Conservation (phyloP, 2,113 vertebrate species). For the Eptatretus burgeri region DNA sequence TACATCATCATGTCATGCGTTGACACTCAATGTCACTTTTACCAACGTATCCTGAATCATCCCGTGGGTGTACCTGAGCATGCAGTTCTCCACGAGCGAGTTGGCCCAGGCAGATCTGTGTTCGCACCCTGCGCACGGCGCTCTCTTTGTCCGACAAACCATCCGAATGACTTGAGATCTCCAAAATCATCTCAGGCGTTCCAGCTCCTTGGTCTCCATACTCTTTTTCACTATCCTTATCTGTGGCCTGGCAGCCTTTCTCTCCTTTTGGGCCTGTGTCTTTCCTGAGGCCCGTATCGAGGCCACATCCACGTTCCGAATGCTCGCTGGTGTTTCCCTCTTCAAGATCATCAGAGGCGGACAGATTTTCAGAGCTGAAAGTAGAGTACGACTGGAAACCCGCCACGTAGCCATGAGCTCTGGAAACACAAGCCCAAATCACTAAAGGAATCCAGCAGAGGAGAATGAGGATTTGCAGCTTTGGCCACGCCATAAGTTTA, state of each 20-base stretch:
- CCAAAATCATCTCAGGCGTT: constrained; percentile 77
- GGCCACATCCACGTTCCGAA: constrained; percentile 15
- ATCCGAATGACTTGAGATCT: constrained; percentile 83
- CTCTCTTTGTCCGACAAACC: constrained; percentile 94
- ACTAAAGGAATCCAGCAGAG: no score
- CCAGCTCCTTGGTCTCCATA: constrained; percentile 31
- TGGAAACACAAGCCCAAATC: constrained; percentile 11
- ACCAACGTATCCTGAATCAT: no score
- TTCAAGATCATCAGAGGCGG: constrained; percentile 57
- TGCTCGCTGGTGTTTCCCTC: constrained; percentile 96
- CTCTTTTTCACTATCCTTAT: constrained; percentile 37
- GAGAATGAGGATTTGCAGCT: no score
- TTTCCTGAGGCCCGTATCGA: no score
- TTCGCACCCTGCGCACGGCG: constrained; percentile 75
- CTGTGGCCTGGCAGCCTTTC: constrained; percentile 32
- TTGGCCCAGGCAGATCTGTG: constrained; percentile 89
- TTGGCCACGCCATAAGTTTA: no score
- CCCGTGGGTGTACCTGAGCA: constrained; percentile 34
- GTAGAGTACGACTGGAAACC: constrained; percentile 93
- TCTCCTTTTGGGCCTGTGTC: not conserved
- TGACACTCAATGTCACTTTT: not conserved
- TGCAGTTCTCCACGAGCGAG: constrained; percentile 58
- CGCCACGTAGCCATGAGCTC: constrained; percentile 72
- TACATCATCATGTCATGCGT: not conserved
- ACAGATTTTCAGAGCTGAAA: constrained; percentile 92